phyloP scores from a whole-genome alignment of 2,113 vertebrate genomes.

The Herpailurus yagouaroundi region DNA sequence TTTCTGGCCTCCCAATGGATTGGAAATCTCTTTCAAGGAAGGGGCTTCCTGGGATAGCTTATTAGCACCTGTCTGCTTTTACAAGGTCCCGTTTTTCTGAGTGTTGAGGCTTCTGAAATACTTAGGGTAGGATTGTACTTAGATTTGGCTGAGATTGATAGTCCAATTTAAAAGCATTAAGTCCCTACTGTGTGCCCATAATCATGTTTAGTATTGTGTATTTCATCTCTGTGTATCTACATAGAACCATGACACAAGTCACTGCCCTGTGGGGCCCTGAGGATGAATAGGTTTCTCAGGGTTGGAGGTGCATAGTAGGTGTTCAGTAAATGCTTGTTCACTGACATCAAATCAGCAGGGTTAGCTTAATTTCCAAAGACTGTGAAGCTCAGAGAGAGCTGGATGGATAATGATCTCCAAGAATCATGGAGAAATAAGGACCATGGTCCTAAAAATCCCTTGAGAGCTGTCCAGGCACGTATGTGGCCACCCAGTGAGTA shows the following conservation, averaged over 20 bases:
- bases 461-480: not conserved
- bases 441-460: too few species aligned
- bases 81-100: not conserved
- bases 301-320: not conserved
- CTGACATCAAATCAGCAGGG: not conserved
- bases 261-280: rapidly evolving
- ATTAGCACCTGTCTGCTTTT: not conserved
- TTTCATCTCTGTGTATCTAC: not conserved
- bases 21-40: conserved; percentile 3
- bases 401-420: not conserved
- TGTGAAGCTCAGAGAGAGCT: not conserved
- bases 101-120: not conserved
- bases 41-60: not conserved
- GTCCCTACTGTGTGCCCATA: not conserved
- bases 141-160: not conserved
- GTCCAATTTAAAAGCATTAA: not conserved
- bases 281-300: not conserved
- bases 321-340: not conserved
- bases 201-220: not conserved
- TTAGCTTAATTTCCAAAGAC: conserved; percentile 18
- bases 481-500: too few species aligned
- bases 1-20: not conserved
- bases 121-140: not conserved
- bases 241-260: not conserved
- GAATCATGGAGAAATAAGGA: not conserved